Evolutionary conservation across 2,888 invertebrate genomes (phyloP).

Genomic region (Malachius bipustulatus): DNA sequence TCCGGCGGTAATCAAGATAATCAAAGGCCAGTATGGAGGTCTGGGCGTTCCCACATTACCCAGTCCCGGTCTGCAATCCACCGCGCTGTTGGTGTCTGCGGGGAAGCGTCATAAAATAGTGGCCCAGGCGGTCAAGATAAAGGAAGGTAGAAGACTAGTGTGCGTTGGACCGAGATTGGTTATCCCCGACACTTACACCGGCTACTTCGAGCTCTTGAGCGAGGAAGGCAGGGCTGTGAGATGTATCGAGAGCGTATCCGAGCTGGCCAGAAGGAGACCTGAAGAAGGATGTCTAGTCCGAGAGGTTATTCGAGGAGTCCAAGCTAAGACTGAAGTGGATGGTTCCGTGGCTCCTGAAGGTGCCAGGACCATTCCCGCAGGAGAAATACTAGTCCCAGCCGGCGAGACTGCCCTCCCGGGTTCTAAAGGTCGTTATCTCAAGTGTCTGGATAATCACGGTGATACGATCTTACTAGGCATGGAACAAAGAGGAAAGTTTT

Average conservation of each 20-base stretch:
- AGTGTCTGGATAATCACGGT: constrained; percentile 76
- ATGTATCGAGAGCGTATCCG: constrained; percentile 78
- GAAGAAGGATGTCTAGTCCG: constrained; percentile 68
- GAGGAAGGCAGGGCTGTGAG: constrained; percentile 87
- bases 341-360: constrained; percentile 55
- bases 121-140: constrained; percentile 81
- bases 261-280: constrained; percentile 63
- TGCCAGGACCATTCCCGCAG: constrained; percentile 64
- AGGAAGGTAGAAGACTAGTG: constrained; percentile 72
- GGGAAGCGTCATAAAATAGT: constrained; percentile 78
- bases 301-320: constrained; percentile 61
- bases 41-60: constrained; percentile 81
- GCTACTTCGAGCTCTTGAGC: constrained; percentile 87
- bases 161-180: constrained; percentile 73
- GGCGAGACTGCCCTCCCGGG: constrained; percentile 49
- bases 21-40: constrained; percentile 87
- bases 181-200: constrained; percentile 81
- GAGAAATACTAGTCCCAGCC: constrained; percentile 70
- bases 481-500: constrained; percentile 84
- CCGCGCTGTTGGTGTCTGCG: constrained; percentile 73
- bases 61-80: constrained; percentile 75
- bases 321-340: constrained; percentile 48
- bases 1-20: constrained; percentile 81
- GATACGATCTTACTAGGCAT: constrained; percentile 62
- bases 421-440: constrained; percentile 63